A percentile compares a stretch with the other conserved stretches of the same genome.
Evolutionary conservation across 2,797 vertebrate genomes (phyloP).

Genomic region (Danio jaintianensis): DNA sequence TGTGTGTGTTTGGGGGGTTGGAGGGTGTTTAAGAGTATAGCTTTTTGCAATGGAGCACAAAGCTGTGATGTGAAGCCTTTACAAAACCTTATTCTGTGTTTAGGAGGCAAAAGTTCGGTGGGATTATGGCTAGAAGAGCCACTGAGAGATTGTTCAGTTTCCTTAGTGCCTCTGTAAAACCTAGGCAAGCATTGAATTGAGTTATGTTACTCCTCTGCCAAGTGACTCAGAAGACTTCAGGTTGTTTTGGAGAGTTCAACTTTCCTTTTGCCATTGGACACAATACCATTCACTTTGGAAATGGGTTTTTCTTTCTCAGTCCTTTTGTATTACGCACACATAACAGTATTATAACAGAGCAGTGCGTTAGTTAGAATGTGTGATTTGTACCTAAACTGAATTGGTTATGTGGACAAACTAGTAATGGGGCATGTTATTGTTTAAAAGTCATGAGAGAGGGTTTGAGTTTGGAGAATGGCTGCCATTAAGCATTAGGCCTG

Average conservation of each 20-base stretch:
- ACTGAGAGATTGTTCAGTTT: constrained; percentile 36
- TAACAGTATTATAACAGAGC: neutral
- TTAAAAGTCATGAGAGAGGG: neutral
- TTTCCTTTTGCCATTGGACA: constrained; percentile 18
- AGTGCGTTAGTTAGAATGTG: constrained; percentile 3
- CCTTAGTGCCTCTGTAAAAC: constrained; percentile 32
- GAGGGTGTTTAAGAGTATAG: constrained; percentile 52
- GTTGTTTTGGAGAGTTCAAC: constrained; percentile 23
- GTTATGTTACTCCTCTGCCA: constrained; percentile 30
- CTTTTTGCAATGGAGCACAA: constrained; percentile 44
- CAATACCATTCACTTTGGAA: neutral
- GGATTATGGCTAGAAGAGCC: constrained; percentile 46
- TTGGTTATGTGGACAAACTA: no score
- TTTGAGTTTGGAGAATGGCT: neutral
- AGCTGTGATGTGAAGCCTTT: constrained; percentile 57
- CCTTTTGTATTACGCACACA: constrained; percentile 32
- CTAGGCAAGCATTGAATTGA: constrained; percentile 16
- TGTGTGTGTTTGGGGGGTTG: constrained; percentile 48
- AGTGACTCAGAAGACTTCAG: constrained; percentile 13
- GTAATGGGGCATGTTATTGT: no score
- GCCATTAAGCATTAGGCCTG: constrained; percentile 15
- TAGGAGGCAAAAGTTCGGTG: constrained; percentile 54
- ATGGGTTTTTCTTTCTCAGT: constrained; percentile 22
- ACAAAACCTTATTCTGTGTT: constrained; percentile 50
- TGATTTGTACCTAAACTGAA: neutral